A percentile compares a stretch with the other conserved stretches of the same genome.
Conservation (phyloP, 2,113 vertebrate genomes). For the Gobius niger region DNA sequence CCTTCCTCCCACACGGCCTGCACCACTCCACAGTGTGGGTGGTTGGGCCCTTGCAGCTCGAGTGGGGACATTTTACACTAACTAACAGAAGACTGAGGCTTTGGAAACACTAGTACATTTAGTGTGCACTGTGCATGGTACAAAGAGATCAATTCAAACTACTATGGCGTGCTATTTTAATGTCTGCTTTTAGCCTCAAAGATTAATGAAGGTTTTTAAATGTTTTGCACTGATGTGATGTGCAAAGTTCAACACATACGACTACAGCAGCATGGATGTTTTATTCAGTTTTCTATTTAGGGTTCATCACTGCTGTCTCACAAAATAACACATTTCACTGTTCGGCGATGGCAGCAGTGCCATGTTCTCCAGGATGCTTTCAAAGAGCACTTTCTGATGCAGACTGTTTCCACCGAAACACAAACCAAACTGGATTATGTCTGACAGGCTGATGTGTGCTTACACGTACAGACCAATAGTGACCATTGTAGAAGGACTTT, state of each 20-base stretch:
- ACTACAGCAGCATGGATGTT: neutral
- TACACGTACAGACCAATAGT: neutral
- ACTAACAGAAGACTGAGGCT: slow-evolving; percentile 20
- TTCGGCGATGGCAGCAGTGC: neutral
- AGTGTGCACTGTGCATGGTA: neutral
- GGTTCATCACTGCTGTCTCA: neutral
- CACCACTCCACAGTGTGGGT: slow-evolving; percentile 48
- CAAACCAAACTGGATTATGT: neutral
- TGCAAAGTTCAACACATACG: neutral
- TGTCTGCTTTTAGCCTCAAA: too few species aligned
- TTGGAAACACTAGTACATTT: slow-evolving; percentile 7
- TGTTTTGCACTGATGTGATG: neutral
- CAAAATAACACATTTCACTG: neutral
- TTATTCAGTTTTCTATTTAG: neutral
- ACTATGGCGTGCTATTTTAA: neutral
- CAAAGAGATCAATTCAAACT: neutral
- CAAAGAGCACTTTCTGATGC: neutral
- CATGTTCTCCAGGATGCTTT: too few species aligned
- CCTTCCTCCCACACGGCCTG: slow-evolving; percentile 37
- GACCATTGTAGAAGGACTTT: neutral
- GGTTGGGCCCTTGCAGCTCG: slow-evolving; percentile 41
- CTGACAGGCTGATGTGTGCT: neutral
- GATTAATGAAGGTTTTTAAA: too few species aligned
- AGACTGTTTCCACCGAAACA: neutral
- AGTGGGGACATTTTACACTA: slow-evolving; percentile 41